Base-by-base conservation (phyloP, 1,140 invertebrate genomes). In the Rhopalosiphum maidis region DNA sequence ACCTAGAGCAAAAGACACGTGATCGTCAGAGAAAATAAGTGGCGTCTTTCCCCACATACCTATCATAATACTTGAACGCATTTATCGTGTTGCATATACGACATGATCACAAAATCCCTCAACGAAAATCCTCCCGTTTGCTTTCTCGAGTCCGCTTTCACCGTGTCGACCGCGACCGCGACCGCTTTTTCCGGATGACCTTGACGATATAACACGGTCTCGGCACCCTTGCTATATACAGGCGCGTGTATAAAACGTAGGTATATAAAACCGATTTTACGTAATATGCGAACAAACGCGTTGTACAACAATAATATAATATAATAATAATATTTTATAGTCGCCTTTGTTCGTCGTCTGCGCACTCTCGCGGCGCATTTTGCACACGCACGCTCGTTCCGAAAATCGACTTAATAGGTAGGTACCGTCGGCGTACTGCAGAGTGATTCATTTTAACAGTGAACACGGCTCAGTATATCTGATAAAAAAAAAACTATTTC, bases 121-220 rank as follows among this genome's bases (percentile, higher is more conserved):
- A 25, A n/a, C 43, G 85, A n/a, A 87, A 87, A 87, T 25, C 85
- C 41, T 86, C 11, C 23, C 41, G 41, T 30, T 87, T 48, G 23
- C 86, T 88, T 88, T n/a, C 86, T 48, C 43, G 15, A 15, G 21
- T 89, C 87, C 22, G 87, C 87, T 89, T 89, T 89, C 48, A 37
- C 87, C 48, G n/a, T 30, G 21, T 46, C 41, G 85, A 86, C 30
- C 86, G n/a, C 82, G n/a, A n/a, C 2, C 15, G 15, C n/a, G 48
- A 54, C n/a, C 87, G 35, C 87, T 89, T 89, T 89, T 89, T 89
- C 87, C 87, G n/a, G 41, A 89, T 35, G 48, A 89, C 87, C 87
- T 89, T 89, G n/a, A 35, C 21, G 87, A 77, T 77, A 77, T n/a
- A n/a, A 51, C 48, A 37, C 35, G 87, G 48, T 89, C 46, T 89